Evolutionary conservation across 2,113 vertebrate species (phyloP).

Genomic region (Saimiri boliviensis): DNA sequence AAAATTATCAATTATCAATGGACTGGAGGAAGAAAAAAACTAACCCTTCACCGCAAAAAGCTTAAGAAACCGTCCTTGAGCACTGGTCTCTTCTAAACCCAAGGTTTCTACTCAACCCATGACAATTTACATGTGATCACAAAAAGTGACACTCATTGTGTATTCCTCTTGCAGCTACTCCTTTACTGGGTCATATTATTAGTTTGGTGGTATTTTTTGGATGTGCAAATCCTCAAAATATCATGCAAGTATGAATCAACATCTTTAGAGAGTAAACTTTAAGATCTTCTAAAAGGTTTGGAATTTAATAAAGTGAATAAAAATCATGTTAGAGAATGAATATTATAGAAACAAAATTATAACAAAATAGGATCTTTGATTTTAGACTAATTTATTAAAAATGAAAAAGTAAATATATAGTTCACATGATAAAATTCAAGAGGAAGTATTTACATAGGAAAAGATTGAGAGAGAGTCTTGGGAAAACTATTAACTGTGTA

Average conservation of each 20-base stretch:
- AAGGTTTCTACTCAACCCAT: neutral
- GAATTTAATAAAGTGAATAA: neutral
- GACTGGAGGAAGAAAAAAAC: too few species aligned
- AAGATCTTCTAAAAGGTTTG: neutral
- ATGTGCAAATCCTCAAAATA: neutral
- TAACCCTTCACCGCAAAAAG: too few species aligned
- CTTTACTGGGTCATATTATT: neutral
- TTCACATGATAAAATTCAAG: neutral
- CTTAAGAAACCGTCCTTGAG: neutral
- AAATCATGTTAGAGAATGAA: neutral
- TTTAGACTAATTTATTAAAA: neutral
- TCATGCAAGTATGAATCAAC: neutral
- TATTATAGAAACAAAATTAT: neutral
- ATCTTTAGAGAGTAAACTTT: neutral
- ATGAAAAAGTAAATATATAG: neutral
- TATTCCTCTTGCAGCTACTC: too few species aligned
- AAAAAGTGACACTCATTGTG: neutral
- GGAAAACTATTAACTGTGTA: neutral
- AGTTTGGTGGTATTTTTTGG: neutral
- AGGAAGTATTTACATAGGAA: neutral
- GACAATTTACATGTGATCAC: rapidly evolving
- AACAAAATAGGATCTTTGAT: neutral
- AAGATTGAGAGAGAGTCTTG: neutral
- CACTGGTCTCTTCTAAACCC: neutral
- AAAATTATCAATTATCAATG: neutral